Percentiles rank a stretch among this genome's conserved stretches.
These are phyloP conservation scores for Craterocephalus amniculus DNA, from an alignment of 2,797 vertebrate genomes.

Conservation along the genomic window DNA sequence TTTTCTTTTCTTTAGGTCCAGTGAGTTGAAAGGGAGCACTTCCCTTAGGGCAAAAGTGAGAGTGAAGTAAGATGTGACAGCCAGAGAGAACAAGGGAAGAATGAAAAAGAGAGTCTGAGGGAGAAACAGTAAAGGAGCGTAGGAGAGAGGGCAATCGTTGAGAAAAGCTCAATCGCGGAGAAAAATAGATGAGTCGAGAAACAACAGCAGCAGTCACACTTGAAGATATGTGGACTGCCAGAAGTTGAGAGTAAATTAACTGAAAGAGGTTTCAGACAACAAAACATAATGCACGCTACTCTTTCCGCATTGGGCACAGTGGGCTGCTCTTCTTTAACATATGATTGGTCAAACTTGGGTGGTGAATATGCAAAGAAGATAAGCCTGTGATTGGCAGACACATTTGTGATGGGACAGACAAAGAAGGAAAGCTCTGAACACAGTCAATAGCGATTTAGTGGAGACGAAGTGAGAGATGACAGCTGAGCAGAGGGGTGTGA, in stretches of 20 bases:
- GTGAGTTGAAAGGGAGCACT: slow-evolving; percentile 55
- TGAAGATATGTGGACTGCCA: slow-evolving; percentile 24
- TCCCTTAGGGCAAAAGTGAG: slow-evolving; percentile 52
- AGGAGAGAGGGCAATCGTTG: slow-evolving; percentile 67
- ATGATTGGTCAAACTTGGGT: slow-evolving; percentile 36
- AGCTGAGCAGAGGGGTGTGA: slow-evolving; percentile 78
- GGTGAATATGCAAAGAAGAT: slow-evolving; percentile 60
- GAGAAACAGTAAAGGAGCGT: slow-evolving; percentile 65
- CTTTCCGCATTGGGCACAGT: slow-evolving; percentile 10
- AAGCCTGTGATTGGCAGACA: slow-evolving; percentile 74
- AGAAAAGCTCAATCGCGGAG: slow-evolving; percentile 66
- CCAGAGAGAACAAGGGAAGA: slow-evolving; percentile 53
- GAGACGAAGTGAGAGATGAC: slow-evolving; percentile 80
- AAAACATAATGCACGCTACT: background rate
- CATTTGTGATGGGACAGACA: slow-evolving; percentile 75
- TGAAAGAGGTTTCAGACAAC: slow-evolving; percentile 17
- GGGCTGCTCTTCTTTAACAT: slow-evolving; percentile 26
- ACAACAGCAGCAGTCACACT: slow-evolving; percentile 36
- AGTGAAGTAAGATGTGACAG: slow-evolving; percentile 45
- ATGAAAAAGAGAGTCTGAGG: slow-evolving; percentile 53
- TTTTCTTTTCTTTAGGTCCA: slow-evolving; percentile 58
- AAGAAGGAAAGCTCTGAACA: slow-evolving; percentile 68
- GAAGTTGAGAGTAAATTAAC: slow-evolving; percentile 21
- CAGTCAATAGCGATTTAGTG: slow-evolving; percentile 79
- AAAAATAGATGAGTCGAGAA: slow-evolving; percentile 62